Evolutionary conservation across 2,113 vertebrate species (phyloP).

Genomic region (Perca flavescens): DNA sequence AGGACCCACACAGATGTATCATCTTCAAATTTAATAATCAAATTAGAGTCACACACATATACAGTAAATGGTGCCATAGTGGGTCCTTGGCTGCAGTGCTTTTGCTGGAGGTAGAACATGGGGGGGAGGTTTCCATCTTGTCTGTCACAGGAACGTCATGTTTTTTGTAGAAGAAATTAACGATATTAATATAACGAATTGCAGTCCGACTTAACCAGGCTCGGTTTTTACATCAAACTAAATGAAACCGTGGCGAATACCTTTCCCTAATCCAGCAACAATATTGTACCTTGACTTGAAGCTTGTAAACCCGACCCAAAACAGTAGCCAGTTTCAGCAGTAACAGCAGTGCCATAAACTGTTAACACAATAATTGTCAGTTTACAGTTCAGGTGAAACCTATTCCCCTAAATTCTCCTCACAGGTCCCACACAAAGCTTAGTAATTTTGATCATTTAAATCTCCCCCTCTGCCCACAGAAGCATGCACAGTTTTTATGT

Average conservation of each 20-base stretch:
- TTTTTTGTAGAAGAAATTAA: not conserved
- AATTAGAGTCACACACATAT: slow-evolving; percentile 50
- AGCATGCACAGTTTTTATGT: slow-evolving; percentile 67
- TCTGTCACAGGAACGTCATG: slow-evolving; percentile 38
- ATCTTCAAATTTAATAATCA: slow-evolving; percentile 59
- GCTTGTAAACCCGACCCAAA: not conserved
- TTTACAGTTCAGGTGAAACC: slow-evolving; percentile 22
- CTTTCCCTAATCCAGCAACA: not conserved
- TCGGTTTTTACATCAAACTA: not conserved
- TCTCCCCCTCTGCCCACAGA: slow-evolving; percentile 36
- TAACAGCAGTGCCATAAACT: not conserved
- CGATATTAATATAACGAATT: not conserved
- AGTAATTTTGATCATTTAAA: slow-evolving; percentile 21
- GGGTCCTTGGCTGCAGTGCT: slow-evolving; percentile 25
- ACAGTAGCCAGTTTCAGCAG: not conserved
- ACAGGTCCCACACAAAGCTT: slow-evolving; percentile 30
- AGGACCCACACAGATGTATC: slow-evolving; percentile 61
- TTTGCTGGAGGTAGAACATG: slow-evolving; percentile 14
- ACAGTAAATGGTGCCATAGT: slow-evolving; percentile 35
- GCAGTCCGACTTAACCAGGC: not conserved
- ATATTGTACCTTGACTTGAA: not conserved
- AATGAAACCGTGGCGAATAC: not conserved
- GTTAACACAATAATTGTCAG: not conserved
- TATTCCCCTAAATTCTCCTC: not conserved
- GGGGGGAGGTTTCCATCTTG: not conserved